Evolutionary conservation across 1,140 invertebrate genomes (phyloP).

Genomic region (Macrobrachium rosenbergii): DNA sequence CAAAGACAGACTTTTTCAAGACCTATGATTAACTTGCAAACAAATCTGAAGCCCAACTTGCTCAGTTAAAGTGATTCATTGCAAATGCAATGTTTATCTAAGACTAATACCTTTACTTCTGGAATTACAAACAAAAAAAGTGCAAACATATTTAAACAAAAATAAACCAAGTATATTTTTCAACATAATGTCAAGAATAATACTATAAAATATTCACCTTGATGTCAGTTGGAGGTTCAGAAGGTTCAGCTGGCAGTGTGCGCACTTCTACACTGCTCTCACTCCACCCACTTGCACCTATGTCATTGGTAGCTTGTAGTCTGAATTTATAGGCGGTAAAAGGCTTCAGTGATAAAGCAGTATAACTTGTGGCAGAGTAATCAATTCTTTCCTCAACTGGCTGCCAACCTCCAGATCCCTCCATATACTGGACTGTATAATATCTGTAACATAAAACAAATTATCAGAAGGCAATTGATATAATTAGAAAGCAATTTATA

Average conservation of each 20-base stretch:
- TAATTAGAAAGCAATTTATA: background rate
- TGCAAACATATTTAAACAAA: background rate
- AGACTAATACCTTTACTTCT: background rate
- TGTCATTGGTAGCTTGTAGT: constrained; percentile 96
- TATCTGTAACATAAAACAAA: constrained; percentile 76
- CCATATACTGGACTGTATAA: constrained; percentile 91
- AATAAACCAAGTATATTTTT: background rate
- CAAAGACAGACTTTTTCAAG: background rate
- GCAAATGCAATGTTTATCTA: background rate
- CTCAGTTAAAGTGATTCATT: too few relatives aligned
- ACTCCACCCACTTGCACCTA: constrained; percentile 93
- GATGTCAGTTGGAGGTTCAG: constrained; percentile 83
- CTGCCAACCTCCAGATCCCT: constrained; percentile 84
- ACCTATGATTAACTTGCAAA: too few relatives aligned
- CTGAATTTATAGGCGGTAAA: constrained; percentile 93
- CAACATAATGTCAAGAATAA: constrained; percentile 4
- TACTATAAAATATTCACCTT: constrained; percentile 78
- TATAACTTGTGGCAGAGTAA: constrained; percentile 85
- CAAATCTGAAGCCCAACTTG: too few relatives aligned
- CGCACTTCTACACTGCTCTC: constrained; percentile 87
- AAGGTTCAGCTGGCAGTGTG: constrained; percentile 88
- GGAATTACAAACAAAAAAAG: background rate
- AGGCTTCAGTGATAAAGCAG: constrained; percentile 85
- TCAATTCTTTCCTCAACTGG: constrained; percentile 86
- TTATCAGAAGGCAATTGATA: background rate